Evolutionary conservation across 1,140 invertebrate genomes (phyloP).

Genomic region (Mizuhopecten yessoensis): DNA sequence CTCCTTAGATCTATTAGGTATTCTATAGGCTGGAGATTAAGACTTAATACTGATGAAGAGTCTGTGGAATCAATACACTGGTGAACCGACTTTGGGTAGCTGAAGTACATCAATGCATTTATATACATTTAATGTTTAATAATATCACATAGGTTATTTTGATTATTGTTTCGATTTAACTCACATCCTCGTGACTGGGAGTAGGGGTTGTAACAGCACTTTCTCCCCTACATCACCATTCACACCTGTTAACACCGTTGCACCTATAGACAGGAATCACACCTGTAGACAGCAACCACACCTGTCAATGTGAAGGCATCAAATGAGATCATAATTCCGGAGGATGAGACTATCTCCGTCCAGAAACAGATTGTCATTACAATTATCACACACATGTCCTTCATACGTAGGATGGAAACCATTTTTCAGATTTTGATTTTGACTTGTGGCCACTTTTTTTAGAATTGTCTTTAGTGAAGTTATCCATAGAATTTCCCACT

Average conservation of each 20-base stretch:
- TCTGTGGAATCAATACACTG: neutral
- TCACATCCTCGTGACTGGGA: neutral
- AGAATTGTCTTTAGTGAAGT: neutral
- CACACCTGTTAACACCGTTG: neutral
- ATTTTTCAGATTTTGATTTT: slow-evolving; percentile 31
- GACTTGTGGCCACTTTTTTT: neutral
- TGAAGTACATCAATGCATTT: neutral
- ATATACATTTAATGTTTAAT: neutral
- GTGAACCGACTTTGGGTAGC: neutral
- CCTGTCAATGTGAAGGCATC: neutral
- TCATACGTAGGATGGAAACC: neutral
- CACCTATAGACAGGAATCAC: neutral
- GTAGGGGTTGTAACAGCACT: neutral
- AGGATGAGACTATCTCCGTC: neutral
- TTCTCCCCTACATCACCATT: neutral
- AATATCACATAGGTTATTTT: neutral
- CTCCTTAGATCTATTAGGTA: neutral
- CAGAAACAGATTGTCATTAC: too few relatives aligned
- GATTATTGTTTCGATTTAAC: neutral
- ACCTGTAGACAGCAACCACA: neutral
- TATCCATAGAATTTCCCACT: neutral
- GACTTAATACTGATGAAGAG: neutral
- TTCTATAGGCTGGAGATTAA: neutral
- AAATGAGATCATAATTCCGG: neutral
- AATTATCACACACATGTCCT: neutral